Evolutionary conservation across 2,888 invertebrate genomes (phyloP).

Genomic region (Petrophora chlorosata): DNA sequence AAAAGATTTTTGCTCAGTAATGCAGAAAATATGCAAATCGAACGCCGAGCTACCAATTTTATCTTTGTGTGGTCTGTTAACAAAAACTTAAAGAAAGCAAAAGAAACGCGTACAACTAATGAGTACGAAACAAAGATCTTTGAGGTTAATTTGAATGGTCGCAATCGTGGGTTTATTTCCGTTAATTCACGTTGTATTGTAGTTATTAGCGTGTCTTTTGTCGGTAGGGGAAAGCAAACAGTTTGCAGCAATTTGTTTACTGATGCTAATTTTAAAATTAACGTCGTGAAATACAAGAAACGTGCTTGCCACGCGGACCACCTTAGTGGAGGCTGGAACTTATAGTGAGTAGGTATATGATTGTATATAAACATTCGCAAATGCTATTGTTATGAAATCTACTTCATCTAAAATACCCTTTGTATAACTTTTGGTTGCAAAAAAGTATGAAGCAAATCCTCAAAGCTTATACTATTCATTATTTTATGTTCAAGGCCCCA

Average conservation of each 20-base stretch:
- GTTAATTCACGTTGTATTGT: conserved; percentile 38
- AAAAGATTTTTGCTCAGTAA: conserved; percentile 71
- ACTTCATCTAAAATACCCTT: conserved; percentile 26
- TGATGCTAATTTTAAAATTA: conserved; percentile 80
- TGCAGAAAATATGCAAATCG: conserved; percentile 78
- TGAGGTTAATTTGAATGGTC: conserved; percentile 29
- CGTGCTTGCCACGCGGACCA: conserved; percentile 74
- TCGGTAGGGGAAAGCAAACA: conserved; percentile 57
- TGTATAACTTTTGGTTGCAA: conserved; percentile 12
- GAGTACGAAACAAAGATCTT: conserved; percentile 39
- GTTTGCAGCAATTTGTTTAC: conserved; percentile 73
- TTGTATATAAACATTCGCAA: conserved; percentile 35
- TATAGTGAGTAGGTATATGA: conserved; percentile 29
- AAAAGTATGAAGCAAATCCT: conserved; percentile 17
- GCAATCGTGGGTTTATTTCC: conserved; percentile 33
- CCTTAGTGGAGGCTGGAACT: conserved; percentile 56
- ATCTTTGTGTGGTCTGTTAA: conserved; percentile 67
- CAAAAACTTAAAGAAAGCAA: conserved; percentile 36
- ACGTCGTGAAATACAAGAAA: conserved; percentile 78
- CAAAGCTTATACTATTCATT: not conserved
- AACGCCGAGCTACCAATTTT: conserved; percentile 57
- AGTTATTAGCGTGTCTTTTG: conserved; percentile 54
- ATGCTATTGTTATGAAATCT: conserved; percentile 33
- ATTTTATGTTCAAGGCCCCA: no score
- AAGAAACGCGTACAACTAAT: conserved; percentile 43